Conservation (phyloP, 2,888 invertebrate genomes). For the Ochlodes sylvanus region DNA sequence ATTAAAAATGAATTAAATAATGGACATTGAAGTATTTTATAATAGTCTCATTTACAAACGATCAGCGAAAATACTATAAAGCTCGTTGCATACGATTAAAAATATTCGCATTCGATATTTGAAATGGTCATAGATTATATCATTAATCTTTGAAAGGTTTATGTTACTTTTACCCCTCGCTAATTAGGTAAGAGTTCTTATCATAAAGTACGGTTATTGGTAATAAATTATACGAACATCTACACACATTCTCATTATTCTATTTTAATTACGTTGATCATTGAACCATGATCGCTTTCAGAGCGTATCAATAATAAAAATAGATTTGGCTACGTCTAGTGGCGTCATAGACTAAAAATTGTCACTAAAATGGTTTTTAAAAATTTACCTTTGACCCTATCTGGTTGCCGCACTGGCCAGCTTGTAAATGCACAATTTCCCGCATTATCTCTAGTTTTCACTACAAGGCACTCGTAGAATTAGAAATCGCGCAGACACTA, state of each 20-base stretch:
- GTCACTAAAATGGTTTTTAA: constrained; percentile 27
- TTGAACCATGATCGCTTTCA: constrained; percentile 32
- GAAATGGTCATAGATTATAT: not conserved
- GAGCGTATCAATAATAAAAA: constrained; percentile 46
- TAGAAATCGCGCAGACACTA: constrained; percentile 50
- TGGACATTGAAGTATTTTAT: too few relatives aligned
- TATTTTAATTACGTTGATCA: constrained; percentile 26
- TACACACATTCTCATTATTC: constrained; percentile 8
- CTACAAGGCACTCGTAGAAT: constrained; percentile 52
- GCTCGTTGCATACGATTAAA: too few relatives aligned
- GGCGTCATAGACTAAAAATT: constrained; percentile 40
- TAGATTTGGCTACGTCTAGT: constrained; percentile 47
- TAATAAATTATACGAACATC: constrained; percentile 9
- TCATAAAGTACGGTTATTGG: not conserved
- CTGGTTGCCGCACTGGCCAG: constrained; percentile 96
- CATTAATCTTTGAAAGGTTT: not conserved
- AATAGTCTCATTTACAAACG: too few relatives aligned
- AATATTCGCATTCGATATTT: too few relatives aligned
- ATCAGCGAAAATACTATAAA: too few relatives aligned
- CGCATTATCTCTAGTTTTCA: constrained; percentile 86
- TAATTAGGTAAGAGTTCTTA: not conserved
- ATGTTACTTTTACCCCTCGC: not conserved
- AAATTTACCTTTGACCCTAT: constrained; percentile 93
- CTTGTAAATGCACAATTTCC: constrained; percentile 96
- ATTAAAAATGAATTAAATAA: too few relatives aligned